phyloP scores from a whole-genome alignment of 2,797 vertebrate genomes.

The Urophycis tenuis region DNA sequence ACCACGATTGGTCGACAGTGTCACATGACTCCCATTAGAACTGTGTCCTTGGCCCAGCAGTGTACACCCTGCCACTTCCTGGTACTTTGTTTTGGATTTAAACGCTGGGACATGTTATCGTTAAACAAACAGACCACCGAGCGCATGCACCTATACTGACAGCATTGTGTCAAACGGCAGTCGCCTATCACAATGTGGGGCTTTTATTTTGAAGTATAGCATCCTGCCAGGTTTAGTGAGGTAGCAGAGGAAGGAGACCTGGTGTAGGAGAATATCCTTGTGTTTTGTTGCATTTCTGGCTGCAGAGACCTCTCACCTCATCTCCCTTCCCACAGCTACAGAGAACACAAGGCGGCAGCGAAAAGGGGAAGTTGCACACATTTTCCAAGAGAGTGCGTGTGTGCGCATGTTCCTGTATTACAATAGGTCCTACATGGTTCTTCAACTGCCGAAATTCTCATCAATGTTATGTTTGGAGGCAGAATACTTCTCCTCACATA shows the following conservation, averaged over 20 bases:
- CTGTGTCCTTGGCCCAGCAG: neutral
- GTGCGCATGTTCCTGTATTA: slow-evolving; percentile 2
- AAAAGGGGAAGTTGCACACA: slow-evolving; percentile 57
- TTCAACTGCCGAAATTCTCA: neutral
- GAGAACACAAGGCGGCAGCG: slow-evolving; percentile 67
- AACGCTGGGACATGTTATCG: neutral
- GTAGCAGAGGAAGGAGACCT: neutral
- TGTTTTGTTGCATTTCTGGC: neutral
- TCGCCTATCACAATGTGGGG: neutral
- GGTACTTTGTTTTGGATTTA: neutral
- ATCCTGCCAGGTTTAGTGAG: neutral
- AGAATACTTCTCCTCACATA: neutral
- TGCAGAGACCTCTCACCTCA: slow-evolving; percentile 28
- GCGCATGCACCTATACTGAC: neutral
- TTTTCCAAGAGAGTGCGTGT: slow-evolving; percentile 58
- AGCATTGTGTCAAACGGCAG: neutral
- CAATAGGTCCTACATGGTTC: neutral
- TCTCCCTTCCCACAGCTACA: slow-evolving; percentile 41
- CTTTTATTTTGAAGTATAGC: neutral
- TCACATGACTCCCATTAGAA: neutral
- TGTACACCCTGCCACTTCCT: neutral
- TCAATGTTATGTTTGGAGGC: neutral
- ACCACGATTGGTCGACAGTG: neutral
- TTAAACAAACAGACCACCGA: neutral
- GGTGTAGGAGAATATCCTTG: neutral